Evolutionary conservation across 1,140 invertebrate genomes (phyloP).

Genomic region (Cotesia typhae): DNA sequence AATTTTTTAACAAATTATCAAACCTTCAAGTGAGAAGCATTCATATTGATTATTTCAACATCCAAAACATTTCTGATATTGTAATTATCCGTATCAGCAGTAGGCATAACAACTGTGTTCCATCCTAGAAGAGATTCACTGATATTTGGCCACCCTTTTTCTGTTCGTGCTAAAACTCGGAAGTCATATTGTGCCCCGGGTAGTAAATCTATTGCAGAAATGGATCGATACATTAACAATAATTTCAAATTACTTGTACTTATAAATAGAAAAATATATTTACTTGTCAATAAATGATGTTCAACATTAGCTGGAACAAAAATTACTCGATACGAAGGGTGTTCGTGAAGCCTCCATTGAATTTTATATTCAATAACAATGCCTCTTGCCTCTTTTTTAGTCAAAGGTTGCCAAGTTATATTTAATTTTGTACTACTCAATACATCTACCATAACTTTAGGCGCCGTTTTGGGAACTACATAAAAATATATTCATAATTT

Average conservation of each 20-base stretch:
- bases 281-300: conserved; percentile 68
- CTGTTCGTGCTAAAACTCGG: conserved; percentile 67
- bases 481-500: conserved; percentile 31
- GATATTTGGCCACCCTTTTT: conserved; percentile 64
- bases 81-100: conserved; percentile 46
- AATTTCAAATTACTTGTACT: background rate
- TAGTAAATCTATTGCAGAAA: conserved; percentile 60
- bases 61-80: conserved; percentile 55
- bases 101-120: conserved; percentile 65
- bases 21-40: conserved; percentile 63
- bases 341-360: conserved; percentile 68
- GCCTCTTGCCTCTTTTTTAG: conserved; percentile 68
- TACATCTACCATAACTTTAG: conserved; percentile 66
- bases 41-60: conserved; percentile 61
- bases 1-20: conserved; percentile 20
- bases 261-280: conserved; percentile 20
- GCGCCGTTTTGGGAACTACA: conserved; percentile 69
- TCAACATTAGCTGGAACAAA: conserved; percentile 58
- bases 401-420: conserved; percentile 70
- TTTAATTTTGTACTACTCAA: conserved; percentile 67
- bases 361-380: conserved; percentile 71
- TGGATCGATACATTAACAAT: conserved; percentile 9
- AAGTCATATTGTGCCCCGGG: conserved; percentile 70
- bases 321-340: conserved; percentile 63
- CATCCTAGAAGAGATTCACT: conserved; percentile 66